A percentile compares a stretch with the other conserved stretches of the same genome.
Conservation (phyloP, 2,888 invertebrate genomes). For the Hermodice carunculata region DNA sequence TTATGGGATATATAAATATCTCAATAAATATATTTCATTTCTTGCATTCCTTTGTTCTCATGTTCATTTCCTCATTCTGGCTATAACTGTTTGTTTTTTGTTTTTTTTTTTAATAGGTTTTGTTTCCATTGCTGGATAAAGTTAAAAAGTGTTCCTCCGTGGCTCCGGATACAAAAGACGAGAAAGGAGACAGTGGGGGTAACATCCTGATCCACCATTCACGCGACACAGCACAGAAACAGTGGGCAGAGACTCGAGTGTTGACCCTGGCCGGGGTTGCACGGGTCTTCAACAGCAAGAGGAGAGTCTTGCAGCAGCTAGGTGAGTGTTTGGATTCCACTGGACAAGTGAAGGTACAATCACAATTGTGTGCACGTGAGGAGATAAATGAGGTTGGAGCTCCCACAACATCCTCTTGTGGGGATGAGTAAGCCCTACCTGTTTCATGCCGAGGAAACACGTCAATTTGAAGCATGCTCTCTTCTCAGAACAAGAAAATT, state of each 20-base stretch:
- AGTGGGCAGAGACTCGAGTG: constrained; percentile 99
- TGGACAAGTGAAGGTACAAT: too few relatives aligned
- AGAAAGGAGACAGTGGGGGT: constrained; percentile 70
- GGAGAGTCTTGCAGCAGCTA: constrained; percentile 77
- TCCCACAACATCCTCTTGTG: too few relatives aligned
- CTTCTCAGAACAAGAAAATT: too few relatives aligned
- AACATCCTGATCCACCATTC: constrained; percentile 98
- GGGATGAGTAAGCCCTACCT: too few relatives aligned
- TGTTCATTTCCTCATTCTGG: background rate
- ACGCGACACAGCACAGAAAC: constrained; percentile 97
- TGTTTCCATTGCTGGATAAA: constrained; percentile 94
- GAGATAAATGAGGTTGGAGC: too few relatives aligned
- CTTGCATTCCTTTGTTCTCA: background rate
- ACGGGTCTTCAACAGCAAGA: constrained; percentile 92
- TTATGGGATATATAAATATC: too few relatives aligned
- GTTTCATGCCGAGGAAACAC: too few relatives aligned
- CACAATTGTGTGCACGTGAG: too few relatives aligned
- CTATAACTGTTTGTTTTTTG: background rate
- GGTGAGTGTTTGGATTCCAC: too few relatives aligned
- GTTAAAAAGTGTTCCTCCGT: constrained; percentile 77
- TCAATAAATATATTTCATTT: background rate
- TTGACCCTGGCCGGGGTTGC: constrained; percentile 81
- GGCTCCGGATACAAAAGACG: constrained; percentile 70
- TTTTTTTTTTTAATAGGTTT: constrained; percentile 73
- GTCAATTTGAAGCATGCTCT: too few relatives aligned